Evolutionary conservation across 2,113 vertebrate species (phyloP).

Genomic region (Lepus americanus): DNA sequence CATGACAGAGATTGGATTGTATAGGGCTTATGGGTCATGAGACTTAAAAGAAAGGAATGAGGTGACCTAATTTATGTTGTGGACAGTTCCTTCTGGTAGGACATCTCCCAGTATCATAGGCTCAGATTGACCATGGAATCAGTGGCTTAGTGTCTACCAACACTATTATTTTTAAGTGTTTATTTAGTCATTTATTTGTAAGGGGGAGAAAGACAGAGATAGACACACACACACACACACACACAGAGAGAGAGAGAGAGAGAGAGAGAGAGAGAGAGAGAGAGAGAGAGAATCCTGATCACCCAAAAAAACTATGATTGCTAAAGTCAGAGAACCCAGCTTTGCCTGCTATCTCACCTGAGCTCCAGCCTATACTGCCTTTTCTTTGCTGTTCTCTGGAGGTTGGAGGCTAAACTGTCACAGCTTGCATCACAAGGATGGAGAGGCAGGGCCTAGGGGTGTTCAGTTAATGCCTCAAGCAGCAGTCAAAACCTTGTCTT

Average conservation of each 20-base stretch:
- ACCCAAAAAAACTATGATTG: neutral
- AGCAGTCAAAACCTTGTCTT: neutral
- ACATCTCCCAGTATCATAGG: neutral
- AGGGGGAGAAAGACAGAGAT: no score
- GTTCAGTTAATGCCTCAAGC: neutral
- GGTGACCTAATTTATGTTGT: neutral
- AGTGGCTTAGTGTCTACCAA: neutral
- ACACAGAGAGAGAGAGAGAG: no score
- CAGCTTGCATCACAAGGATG: neutral
- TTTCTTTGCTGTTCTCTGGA: neutral
- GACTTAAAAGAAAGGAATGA: neutral
- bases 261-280: no score
- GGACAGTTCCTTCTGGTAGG: neutral
- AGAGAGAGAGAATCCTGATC: no score
- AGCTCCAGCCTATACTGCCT: neutral
- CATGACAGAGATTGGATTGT: neutral
- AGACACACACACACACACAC: no score
- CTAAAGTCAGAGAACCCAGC: neutral
- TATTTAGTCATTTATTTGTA: no score
- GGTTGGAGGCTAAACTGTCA: neutral
- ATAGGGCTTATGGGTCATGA: neutral
- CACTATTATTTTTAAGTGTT: no score
- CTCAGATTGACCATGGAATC: neutral
- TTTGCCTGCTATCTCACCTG: neutral
- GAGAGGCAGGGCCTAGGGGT: neutral